Percentiles rank a stretch among this genome's conserved stretches.
These are phyloP conservation scores for Rhopalosiphum nymphaeae DNA, from an alignment of 2,888 invertebrate genomes.

Conservation along the genomic window DNA sequence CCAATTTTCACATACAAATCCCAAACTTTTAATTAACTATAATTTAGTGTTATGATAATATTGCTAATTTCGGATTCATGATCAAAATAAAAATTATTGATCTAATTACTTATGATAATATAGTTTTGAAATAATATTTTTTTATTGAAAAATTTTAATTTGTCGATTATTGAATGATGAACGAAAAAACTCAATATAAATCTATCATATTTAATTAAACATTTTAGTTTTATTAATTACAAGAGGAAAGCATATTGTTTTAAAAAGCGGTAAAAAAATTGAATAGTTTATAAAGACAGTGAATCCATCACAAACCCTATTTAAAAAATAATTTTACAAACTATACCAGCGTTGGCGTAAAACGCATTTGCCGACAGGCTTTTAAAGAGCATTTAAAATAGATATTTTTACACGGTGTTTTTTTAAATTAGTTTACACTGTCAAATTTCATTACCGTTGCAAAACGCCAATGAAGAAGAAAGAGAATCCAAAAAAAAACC, in stretches of 20 bases:
- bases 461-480: slow-evolving; percentile 16
- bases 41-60: not conserved
- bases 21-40: not conserved
- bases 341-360: not conserved
- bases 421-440: slow-evolving; percentile 34
- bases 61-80: not conserved
- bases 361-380: slow-evolving; percentile 28
- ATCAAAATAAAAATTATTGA: not conserved
- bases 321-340: slow-evolving; percentile 43
- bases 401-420: slow-evolving; percentile 18
- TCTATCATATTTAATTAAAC: slow-evolving; percentile 10
- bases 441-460: slow-evolving; percentile 22
- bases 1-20: not conserved
- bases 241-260: not conserved
- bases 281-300: slow-evolving; percentile 22
- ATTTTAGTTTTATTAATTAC: slow-evolving; percentile 26
- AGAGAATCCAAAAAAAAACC: not conserved
- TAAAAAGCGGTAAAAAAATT: slow-evolving; percentile 17
- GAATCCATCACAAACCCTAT: slow-evolving; percentile 34
- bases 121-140: not conserved
- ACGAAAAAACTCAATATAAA: not conserved
- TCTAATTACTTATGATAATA: not conserved
- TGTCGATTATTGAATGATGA: not conserved
- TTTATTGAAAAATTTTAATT: not conserved
- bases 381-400: slow-evolving; percentile 42